Conservation (phyloP, 2,797 vertebrate genomes). For the Halcyon chelicuti region DNA sequence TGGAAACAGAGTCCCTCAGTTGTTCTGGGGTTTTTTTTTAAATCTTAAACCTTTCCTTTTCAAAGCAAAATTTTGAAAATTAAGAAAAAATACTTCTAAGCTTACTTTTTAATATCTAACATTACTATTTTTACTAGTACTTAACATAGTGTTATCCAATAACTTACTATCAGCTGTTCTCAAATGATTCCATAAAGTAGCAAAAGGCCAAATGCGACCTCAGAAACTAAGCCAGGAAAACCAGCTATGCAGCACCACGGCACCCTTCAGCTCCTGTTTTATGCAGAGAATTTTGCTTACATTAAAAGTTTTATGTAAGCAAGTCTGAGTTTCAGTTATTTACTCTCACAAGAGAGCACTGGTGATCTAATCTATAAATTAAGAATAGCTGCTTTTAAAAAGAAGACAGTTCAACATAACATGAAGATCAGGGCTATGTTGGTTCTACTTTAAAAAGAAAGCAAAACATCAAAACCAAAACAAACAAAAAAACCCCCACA, state of each 20-base stretch:
- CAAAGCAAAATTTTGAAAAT: background rate
- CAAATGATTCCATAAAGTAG: background rate
- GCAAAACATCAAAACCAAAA: background rate
- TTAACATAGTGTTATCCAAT: background rate
- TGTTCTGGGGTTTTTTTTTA: background rate
- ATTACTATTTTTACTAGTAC: background rate
- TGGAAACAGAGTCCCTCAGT: background rate
- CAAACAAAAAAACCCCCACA: background rate
- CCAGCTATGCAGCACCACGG: rapidly evolving
- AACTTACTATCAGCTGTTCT: background rate
- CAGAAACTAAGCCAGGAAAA: background rate
- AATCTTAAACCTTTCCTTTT: background rate
- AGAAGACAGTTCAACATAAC: background rate
- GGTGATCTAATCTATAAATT: background rate
- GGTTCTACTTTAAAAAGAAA: background rate
- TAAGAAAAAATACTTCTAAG: background rate
- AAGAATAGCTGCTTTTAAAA: background rate
- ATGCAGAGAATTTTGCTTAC: background rate
- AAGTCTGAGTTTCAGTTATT: background rate
- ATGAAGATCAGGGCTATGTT: background rate
- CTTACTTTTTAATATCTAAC: background rate
- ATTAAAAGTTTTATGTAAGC: background rate
- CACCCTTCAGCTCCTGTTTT: background rate
- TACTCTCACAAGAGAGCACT: background rate
- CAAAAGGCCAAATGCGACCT: background rate